Conservation (phyloP, 1,140 invertebrate species). For the Diploscapter pachys region DNA sequence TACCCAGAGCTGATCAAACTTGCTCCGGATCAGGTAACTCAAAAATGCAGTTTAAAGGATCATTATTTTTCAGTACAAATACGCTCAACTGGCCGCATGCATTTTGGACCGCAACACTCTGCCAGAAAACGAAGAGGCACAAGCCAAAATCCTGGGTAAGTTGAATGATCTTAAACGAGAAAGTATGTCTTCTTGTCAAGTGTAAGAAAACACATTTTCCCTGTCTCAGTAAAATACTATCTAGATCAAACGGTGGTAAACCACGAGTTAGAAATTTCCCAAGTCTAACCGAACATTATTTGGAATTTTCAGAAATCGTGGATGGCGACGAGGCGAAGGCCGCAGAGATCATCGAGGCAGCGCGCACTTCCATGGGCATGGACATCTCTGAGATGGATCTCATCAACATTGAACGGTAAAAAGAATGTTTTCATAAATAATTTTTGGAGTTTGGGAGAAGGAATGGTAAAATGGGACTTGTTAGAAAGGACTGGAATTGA, state of each 20-base stretch:
- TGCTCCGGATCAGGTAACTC: conserved; percentile 74
- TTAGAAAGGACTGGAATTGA: too few species aligned
- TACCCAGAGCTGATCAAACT: conserved; percentile 97
- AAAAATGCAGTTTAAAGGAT: too few species aligned
- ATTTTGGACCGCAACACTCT: conserved; percentile 75
- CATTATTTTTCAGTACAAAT: conserved; percentile 70
- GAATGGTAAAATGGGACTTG: too few species aligned
- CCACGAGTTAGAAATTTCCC: too few species aligned
- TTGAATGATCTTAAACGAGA: too few species aligned
- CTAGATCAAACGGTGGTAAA: too few species aligned
- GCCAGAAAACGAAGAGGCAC: conserved; percentile 27
- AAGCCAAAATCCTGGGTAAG: conserved; percentile 30
- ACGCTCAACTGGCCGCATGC: conserved; percentile 71
- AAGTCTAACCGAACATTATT: too few species aligned
- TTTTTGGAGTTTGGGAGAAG: not conserved
- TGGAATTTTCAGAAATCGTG: conserved; percentile 23
- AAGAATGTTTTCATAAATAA: not conserved
- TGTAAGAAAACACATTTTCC: too few species aligned
- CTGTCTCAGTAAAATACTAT: too few species aligned
- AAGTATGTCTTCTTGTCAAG: too few species aligned
- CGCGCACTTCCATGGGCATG: conserved; percentile 96
- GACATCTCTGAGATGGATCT: conserved; percentile 92
- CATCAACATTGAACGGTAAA: conserved; percentile 80
- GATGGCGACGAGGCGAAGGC: conserved; percentile 63
- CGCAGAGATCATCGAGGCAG: conserved; percentile 76